phyloP scores from a whole-genome alignment of 2,797 vertebrate genomes.

The Borostomias antarcticus region DNA sequence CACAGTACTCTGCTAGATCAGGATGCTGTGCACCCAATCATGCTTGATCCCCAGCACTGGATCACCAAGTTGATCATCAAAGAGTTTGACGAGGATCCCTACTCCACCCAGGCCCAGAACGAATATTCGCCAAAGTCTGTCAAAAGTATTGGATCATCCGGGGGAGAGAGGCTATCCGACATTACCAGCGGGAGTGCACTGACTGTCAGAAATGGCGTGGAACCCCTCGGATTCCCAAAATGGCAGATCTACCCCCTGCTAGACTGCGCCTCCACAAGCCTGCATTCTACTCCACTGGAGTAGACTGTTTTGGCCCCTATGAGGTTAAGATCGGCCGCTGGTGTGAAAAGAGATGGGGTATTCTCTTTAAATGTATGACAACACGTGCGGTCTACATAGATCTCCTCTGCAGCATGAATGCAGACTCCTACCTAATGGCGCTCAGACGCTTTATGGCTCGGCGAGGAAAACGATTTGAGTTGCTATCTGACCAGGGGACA shows the following conservation, averaged over 20 bases:
- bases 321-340: not conserved
- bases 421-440: conserved; percentile 5
- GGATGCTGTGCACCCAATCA: conserved; percentile 9
- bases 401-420: not conserved
- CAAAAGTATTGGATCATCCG: conserved; percentile 21
- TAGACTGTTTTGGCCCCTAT: conserved; percentile 19
- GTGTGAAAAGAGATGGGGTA: conserved; percentile 17
- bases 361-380: conserved; percentile 23
- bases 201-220: conserved; percentile 17
- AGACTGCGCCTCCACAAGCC: not conserved
- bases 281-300: conserved; percentile 9
- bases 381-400: conserved; percentile 3
- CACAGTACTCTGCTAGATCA: not conserved
- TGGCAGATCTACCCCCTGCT: conserved; percentile 25
- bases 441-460: not conserved
- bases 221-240: conserved; percentile 24
- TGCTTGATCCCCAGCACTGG: not conserved
- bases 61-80: conserved; percentile 17
- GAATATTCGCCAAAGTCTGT: conserved; percentile 3
- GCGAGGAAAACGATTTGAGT: conserved; percentile 5
- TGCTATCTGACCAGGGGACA: conserved; percentile 3
- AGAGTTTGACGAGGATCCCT: conserved; percentile 18
- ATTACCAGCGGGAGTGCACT: conserved; percentile 12
- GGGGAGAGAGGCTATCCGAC: not conserved
- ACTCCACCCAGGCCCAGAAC: conserved; percentile 13